phyloP scores from a whole-genome alignment of 2,797 vertebrate genomes.

The Lagocephalus sceleratus region DNA sequence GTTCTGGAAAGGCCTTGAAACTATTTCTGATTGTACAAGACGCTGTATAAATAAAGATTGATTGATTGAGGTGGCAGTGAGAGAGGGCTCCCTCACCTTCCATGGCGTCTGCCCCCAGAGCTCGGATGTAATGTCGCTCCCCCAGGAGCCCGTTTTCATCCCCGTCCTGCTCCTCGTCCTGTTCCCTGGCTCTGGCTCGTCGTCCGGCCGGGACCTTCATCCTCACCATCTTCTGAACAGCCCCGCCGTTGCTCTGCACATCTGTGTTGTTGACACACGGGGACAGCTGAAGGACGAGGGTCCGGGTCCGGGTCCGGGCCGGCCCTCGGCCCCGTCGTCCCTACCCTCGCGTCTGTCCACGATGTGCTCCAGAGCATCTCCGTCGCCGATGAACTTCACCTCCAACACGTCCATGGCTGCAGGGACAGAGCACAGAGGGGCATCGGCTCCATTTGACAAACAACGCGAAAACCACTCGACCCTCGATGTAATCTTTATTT shows the following conservation, averaged over 20 bases:
- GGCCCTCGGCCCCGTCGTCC: too few relatives aligned
- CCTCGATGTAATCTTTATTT: too few relatives aligned
- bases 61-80: neutral
- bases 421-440: neutral
- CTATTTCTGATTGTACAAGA: too few relatives aligned
- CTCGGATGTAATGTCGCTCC: slow-evolving; percentile 84
- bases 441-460: neutral
- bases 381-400: slow-evolving; percentile 88
- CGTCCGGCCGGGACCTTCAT: slow-evolving; percentile 73
- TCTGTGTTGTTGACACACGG: slow-evolving; percentile 3
- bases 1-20: too few relatives aligned
- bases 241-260: slow-evolving; percentile 66
- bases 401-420: slow-evolving; percentile 76
- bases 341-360: slow-evolving; percentile 81
- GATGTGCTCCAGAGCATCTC: slow-evolving; percentile 89
- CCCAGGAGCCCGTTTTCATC: slow-evolving; percentile 72
- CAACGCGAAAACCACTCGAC: neutral
- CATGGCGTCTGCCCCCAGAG: slow-evolving; percentile 72
- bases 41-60: too few relatives aligned
- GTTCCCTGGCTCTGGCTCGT: slow-evolving; percentile 6
- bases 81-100: slow-evolving; percentile 65
- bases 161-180: slow-evolving; percentile 38
- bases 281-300: neutral
- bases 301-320: too few relatives aligned
- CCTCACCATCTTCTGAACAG: slow-evolving; percentile 71